Base-by-base conservation (phyloP, 2,113 vertebrate species). In the Boulengeromyrus knoepffleri region DNA sequence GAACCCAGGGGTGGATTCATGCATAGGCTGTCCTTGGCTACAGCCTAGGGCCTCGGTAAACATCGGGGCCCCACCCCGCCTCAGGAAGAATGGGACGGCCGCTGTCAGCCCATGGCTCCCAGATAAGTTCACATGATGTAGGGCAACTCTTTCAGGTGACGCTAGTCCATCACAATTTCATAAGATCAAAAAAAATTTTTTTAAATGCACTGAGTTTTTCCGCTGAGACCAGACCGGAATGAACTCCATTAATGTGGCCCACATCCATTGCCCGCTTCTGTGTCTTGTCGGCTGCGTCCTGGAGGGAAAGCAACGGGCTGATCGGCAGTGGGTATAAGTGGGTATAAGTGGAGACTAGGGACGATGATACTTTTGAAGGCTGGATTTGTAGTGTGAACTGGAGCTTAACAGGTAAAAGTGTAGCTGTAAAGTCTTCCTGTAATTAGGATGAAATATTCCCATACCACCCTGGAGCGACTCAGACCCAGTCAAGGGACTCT, bases 361-460 rank as follows among this genome's bases (percentile, higher is more conserved):
- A 2, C 21, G 3, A 46, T 21, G 36, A 46, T 2, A 1, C 84
- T 19, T 84, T 90, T 7, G 88, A 39, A 85, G 80, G 39, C 52
- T 66, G 87, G 87, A 89, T 89, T 74, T 86, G 50, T 49, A 89
- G 46, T 83, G 74, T 80, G 66, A 89, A 62, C 83, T 88, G 88
- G 88, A 39, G 21, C 36, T 62, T 47, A 46, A 27, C 39, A 31
- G 86, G 74, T 56, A 50, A 56, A 39, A 84, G 49, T 42, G 36
- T 49, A 52, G 5, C 70, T 84, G 83, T 91, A 36, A 89, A 56
- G 53, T 21, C 5, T 86, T 87, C 53, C 77, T 89, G 62, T 90
- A 89, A 91, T 90, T 88, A 77, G 89, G 5, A 50, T 8, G 4
- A 31, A 24, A 85, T 12, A 3, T 46, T 17, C n/a, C 36, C 47